Percentiles rank a stretch among this genome's conserved stretches.
phyloP scores from a whole-genome alignment of 2,888 invertebrate genomes.

The Isotomurus palustris region DNA sequence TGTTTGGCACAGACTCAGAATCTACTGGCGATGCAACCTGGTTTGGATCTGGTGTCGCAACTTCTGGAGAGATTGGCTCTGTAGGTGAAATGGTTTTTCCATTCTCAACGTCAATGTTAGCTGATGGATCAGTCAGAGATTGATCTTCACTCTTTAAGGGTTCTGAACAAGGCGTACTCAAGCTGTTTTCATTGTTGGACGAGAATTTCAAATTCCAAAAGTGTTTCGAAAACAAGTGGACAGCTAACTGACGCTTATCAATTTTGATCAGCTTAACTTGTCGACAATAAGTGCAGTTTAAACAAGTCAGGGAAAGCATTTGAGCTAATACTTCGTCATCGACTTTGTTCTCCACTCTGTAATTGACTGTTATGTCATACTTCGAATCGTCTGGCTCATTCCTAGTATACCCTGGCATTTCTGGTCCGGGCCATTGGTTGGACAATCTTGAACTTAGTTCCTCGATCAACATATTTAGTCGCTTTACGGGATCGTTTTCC shows the following conservation, averaged over 20 bases:
- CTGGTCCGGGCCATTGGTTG: not conserved
- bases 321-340: slow-evolving; percentile 20
- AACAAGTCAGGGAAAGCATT: slow-evolving; percentile 34
- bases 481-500: slow-evolving; percentile 33
- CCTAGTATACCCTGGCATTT: not conserved
- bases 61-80: no score
- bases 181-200: no score
- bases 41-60: no score
- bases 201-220: slow-evolving; percentile 52
- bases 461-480: slow-evolving; percentile 27
- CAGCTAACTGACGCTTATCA: slow-evolving; percentile 71
- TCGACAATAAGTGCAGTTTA: slow-evolving; percentile 74
- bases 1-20: no score
- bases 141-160: no score
- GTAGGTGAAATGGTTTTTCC: no score
- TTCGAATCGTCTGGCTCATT: slow-evolving; percentile 9
- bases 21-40: no score
- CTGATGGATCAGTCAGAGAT: not conserved
- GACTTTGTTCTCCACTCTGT: not conserved
- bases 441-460: slow-evolving; percentile 34
- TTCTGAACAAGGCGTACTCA: no score
- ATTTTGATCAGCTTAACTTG: slow-evolving; percentile 80
- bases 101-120: not conserved
- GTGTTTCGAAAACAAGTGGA: slow-evolving; percentile 75
- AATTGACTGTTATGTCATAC: not conserved